Evolutionary conservation across 2,797 vertebrate genomes (phyloP).

Genomic region (Epinephelus coioides): DNA sequence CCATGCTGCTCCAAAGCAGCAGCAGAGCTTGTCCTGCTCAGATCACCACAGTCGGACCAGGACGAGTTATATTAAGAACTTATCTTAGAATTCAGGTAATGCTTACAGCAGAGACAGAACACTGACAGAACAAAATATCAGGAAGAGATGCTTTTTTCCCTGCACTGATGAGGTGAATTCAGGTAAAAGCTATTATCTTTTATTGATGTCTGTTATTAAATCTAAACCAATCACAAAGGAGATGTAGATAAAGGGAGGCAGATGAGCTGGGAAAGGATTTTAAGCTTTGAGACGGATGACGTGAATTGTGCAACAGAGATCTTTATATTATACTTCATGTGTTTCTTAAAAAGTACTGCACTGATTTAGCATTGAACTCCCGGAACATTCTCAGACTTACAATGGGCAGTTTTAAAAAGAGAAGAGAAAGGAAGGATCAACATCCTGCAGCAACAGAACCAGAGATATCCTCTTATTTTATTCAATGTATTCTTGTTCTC

Average conservation of each 20-base stretch:
- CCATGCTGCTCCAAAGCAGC: constrained; percentile 55
- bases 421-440: background rate
- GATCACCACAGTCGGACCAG: constrained; percentile 51
- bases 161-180: constrained; percentile 52
- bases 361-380: background rate
- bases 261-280: constrained; percentile 24
- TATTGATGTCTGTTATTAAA: constrained; percentile 65
- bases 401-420: background rate
- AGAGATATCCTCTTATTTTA: background rate
- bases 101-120: constrained; percentile 14
- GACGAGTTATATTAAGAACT: constrained; percentile 50
- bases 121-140: constrained; percentile 16
- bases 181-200: constrained; percentile 58
- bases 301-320: constrained; percentile 18
- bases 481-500: background rate
- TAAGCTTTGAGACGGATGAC: constrained; percentile 27
- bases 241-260: constrained; percentile 43
- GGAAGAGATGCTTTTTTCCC: constrained; percentile 9
- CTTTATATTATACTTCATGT: constrained; percentile 3
- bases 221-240: constrained; percentile 52
- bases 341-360: background rate
- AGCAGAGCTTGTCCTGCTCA: constrained; percentile 50
- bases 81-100: constrained; percentile 30
- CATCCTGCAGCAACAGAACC: background rate
- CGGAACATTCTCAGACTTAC: background rate